Conservation (phyloP, 2,797 vertebrate genomes). For the Rhadinocentrus ornatus region DNA sequence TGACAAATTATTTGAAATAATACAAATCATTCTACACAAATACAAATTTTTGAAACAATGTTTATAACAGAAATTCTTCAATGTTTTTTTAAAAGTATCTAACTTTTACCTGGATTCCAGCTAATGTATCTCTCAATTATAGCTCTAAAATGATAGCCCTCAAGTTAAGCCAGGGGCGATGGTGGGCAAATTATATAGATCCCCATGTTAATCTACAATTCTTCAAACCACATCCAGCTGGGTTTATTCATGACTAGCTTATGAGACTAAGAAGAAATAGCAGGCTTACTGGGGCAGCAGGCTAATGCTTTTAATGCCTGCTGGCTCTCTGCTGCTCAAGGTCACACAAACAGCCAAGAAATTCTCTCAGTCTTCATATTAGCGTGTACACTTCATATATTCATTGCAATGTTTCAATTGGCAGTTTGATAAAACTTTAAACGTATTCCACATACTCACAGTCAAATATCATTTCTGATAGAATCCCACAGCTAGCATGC, state of each 20-base stretch:
- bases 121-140: not conserved
- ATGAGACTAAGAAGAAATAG: constrained; percentile 53
- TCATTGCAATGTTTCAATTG: not conserved
- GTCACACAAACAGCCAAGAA: constrained; percentile 38
- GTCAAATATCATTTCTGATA: constrained; percentile 19
- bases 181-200: not conserved
- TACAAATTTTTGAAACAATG: not conserved
- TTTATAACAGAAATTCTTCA: not conserved
- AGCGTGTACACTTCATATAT: not conserved
- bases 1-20: not conserved
- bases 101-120: not conserved
- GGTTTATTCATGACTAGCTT: constrained; percentile 28
- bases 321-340: constrained; percentile 49
- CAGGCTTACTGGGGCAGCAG: constrained; percentile 52
- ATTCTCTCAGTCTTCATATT: constrained; percentile 11
- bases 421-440: not conserved
- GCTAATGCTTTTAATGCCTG: constrained; percentile 57
- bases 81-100: not conserved
- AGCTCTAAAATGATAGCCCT: not conserved
- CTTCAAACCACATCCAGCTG: constrained; percentile 18
- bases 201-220: constrained; percentile 6
- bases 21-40: too few relatives aligned
- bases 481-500: constrained; percentile 20
- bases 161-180: not conserved
- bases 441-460: constrained; percentile 4